These are phyloP conservation scores for Antitype chi DNA, from an alignment of 2,888 invertebrate genomes.

Conservation along the genomic window DNA sequence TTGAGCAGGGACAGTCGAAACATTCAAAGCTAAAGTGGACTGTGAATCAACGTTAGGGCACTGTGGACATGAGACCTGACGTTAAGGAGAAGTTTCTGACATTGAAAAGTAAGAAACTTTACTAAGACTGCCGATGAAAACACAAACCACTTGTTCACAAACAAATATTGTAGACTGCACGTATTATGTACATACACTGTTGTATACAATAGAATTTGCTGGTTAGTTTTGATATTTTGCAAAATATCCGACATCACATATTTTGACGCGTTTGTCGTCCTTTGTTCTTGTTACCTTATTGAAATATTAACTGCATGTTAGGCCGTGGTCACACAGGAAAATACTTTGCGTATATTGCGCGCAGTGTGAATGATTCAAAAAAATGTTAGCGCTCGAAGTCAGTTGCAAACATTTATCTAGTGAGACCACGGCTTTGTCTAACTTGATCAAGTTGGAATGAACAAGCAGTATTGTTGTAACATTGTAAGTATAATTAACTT, in stretches of 20 bases:
- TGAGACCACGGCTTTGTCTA: conserved; percentile 13
- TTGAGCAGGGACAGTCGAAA: neutral
- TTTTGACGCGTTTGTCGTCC: conserved; percentile 27
- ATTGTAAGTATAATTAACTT: conserved; percentile 71
- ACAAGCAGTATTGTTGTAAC: conserved; percentile 74
- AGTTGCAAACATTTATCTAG: neutral
- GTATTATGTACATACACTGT: conserved; percentile 26
- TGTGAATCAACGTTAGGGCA: conserved; percentile 6
- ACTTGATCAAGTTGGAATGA: conserved; percentile 46
- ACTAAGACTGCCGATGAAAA: conserved; percentile 1
- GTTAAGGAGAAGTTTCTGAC: neutral
- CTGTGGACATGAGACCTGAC: neutral
- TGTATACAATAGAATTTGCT: conserved; percentile 25
- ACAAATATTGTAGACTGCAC: conserved; percentile 33
- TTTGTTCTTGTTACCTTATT: conserved; percentile 63
- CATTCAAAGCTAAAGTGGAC: conserved; percentile 16
- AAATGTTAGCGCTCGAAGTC: neutral
- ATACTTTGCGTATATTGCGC: neutral
- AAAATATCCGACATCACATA: conserved; percentile 48
- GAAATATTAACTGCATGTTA: conserved; percentile 57
- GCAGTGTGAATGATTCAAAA: neutral
- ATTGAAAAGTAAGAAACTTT: neutral
- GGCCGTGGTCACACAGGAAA: conserved; percentile 12
- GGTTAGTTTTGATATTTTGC: conserved; percentile 46
- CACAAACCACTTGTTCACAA: conserved; percentile 22